phyloP scores from a whole-genome alignment of 1,140 invertebrate genomes.

The Protaetia brevitarsis region DNA sequence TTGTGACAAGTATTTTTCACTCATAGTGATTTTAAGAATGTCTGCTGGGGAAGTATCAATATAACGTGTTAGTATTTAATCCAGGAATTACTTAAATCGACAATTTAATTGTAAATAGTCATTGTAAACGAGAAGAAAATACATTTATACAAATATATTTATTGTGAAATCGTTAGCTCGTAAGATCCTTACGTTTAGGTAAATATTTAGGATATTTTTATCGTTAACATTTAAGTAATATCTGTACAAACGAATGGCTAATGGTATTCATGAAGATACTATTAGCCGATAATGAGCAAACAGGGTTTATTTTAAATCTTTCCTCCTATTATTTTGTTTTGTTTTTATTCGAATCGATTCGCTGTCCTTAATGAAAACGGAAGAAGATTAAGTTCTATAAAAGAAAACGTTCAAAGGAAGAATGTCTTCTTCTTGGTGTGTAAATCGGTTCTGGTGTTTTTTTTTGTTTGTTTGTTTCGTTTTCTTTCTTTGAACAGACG shows the following conservation, averaged over 20 bases:
- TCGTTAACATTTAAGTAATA: too few species aligned
- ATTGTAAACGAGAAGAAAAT: too few species aligned
- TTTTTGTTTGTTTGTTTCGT: slow-evolving; percentile 24
- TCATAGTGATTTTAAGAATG: too few species aligned
- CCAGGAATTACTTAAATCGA: too few species aligned
- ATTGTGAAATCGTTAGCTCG: too few species aligned
- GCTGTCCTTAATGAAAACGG: not conserved
- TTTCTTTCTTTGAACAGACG: slow-evolving; percentile 30
- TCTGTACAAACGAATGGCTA: slow-evolving; percentile 22
- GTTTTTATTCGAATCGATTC: slow-evolving; percentile 4
- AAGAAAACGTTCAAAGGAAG: slow-evolving; percentile 1
- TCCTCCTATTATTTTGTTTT: not conserved
- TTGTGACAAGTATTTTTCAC: too few species aligned
- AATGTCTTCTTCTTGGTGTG: not conserved
- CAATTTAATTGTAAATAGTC: too few species aligned
- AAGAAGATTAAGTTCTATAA: not conserved
- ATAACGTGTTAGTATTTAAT: too few species aligned
- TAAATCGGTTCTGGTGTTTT: slow-evolving; percentile 1
- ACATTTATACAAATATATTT: too few species aligned
- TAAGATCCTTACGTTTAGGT: too few species aligned
- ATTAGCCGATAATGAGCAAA: slow-evolving; percentile 45
- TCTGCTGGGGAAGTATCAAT: too few species aligned
- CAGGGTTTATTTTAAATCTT: slow-evolving; percentile 33
- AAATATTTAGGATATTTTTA: too few species aligned
- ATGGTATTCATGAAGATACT: slow-evolving; percentile 35